phyloP scores from a whole-genome alignment of 2,888 invertebrate genomes.

The Corbicula japonica region DNA sequence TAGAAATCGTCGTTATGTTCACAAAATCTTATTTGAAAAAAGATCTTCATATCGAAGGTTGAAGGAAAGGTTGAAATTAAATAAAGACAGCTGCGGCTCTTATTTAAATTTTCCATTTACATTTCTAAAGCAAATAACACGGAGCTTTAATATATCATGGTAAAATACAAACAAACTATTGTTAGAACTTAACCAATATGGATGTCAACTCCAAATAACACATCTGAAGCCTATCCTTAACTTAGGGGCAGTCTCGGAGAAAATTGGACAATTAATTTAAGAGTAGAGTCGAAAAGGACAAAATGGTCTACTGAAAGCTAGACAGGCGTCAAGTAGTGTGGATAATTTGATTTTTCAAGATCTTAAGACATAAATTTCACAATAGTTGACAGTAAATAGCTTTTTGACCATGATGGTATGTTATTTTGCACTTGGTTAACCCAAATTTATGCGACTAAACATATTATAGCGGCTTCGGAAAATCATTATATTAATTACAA shows the following conservation, averaged over 20 bases:
- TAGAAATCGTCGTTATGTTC: too few species aligned
- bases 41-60: too few species aligned
- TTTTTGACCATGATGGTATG: slow-evolving; percentile 11
- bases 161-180: slow-evolving; percentile 39
- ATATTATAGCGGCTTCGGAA: too few species aligned
- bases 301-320: slow-evolving; percentile 30
- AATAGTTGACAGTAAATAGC: slow-evolving; percentile 18
- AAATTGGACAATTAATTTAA: slow-evolving; percentile 52
- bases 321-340: slow-evolving; percentile 18
- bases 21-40: too few species aligned
- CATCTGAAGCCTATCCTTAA: slow-evolving; percentile 32
- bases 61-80: slow-evolving; percentile 1
- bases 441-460: not conserved
- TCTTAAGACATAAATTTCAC: slow-evolving; percentile 29
- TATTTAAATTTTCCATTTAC: slow-evolving; percentile 24
- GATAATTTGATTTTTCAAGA: slow-evolving; percentile 14
- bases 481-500: too few species aligned
- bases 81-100: not conserved
- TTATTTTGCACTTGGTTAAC: slow-evolving; percentile 33
- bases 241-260: slow-evolving; percentile 24
- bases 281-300: not conserved
- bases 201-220: slow-evolving; percentile 37
- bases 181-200: slow-evolving; percentile 20
- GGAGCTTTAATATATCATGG: slow-evolving; percentile 10
- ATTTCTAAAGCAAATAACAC: slow-evolving; percentile 25